These are phyloP conservation scores for Aurelia sp. DNA, from an alignment of 30 jellyfish, hydroid and myxozoan species.

Conservation along the genomic window DNA sequence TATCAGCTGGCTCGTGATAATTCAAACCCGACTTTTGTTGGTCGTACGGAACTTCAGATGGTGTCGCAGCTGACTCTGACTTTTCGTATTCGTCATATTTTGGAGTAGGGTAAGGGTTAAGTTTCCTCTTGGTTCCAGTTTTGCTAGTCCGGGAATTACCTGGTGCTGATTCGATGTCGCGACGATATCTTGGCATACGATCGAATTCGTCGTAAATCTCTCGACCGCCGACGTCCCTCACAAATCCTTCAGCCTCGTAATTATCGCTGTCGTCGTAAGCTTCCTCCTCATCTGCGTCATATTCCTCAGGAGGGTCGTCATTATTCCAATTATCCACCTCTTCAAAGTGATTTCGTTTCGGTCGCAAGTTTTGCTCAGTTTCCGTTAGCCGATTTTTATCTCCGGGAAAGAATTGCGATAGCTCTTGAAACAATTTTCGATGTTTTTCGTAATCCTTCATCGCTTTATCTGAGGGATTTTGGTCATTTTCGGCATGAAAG, in stretches of 20 bases:
- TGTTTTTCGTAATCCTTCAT: slow-evolving; percentile 26
- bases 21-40: neutral
- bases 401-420: slow-evolving; percentile 41
- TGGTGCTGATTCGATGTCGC: neutral
- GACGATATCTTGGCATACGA: slow-evolving; percentile 32
- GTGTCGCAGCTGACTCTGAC: neutral
- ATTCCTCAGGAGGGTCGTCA: slow-evolving; percentile 1
- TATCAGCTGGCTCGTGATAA: neutral
- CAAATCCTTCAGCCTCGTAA: neutral
- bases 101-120: slow-evolving; percentile 11
- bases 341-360: slow-evolving; percentile 14
- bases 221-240: neutral
- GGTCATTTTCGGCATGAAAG: neutral
- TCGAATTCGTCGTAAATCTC: slow-evolving; percentile 7
- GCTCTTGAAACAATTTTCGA: slow-evolving; percentile 46
- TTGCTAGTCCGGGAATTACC: neutral
- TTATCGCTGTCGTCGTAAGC: slow-evolving; percentile 10
- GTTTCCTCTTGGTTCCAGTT: slow-evolving; percentile 7
- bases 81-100: slow-evolving; percentile 8
- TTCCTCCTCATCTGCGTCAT: slow-evolving; percentile 6
- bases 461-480: no score
- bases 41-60: slow-evolving; percentile 27
- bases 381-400: neutral
- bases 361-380: slow-evolving; percentile 3
- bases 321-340: neutral